Conservation (phyloP, 2,113 vertebrate genomes). For the Hippocampus mohnikei region DNA sequence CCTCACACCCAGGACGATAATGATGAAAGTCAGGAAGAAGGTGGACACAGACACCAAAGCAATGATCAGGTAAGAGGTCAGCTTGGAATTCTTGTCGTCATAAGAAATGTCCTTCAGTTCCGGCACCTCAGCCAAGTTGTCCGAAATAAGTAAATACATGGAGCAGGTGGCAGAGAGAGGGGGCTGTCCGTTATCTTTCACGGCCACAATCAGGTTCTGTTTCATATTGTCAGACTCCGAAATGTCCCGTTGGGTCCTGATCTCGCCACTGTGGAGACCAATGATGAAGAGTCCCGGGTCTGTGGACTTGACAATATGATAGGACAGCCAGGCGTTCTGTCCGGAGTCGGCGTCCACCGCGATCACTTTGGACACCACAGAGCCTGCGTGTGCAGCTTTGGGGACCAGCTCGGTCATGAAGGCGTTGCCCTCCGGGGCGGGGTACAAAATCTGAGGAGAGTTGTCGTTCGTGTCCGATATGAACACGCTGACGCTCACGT, state of each 20-base stretch:
- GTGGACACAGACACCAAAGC: too few species aligned
- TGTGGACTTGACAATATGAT: constrained; percentile 54
- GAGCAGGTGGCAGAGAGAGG: too few species aligned
- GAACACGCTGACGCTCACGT: constrained; percentile 64
- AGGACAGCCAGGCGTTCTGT: constrained; percentile 60
- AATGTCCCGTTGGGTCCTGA: too few species aligned
- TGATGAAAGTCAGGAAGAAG: too few species aligned
- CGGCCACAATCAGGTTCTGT: too few species aligned
- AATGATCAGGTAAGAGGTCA: constrained; percentile 40
- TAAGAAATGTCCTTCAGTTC: constrained; percentile 16
- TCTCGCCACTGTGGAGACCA: too few species aligned
- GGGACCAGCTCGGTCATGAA: constrained; percentile 72
- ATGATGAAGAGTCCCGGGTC: constrained; percentile 20
- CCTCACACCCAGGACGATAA: too few species aligned
- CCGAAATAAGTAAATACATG: too few species aligned
- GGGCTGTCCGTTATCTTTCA: too few species aligned
- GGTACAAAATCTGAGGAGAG: constrained; percentile 69
- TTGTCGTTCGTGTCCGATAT: constrained; percentile 74
- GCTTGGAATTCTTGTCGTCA: constrained; percentile 37
- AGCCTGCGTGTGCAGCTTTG: constrained; percentile 65
- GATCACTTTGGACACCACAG: constrained; percentile 74
- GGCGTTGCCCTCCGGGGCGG: constrained; percentile 54
- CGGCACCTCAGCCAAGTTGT: too few species aligned
- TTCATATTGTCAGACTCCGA: too few species aligned
- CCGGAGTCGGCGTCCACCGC: constrained; percentile 61